Base-by-base conservation (phyloP, 2,888 invertebrate genomes). In the Gymnocheta viridis region DNA sequence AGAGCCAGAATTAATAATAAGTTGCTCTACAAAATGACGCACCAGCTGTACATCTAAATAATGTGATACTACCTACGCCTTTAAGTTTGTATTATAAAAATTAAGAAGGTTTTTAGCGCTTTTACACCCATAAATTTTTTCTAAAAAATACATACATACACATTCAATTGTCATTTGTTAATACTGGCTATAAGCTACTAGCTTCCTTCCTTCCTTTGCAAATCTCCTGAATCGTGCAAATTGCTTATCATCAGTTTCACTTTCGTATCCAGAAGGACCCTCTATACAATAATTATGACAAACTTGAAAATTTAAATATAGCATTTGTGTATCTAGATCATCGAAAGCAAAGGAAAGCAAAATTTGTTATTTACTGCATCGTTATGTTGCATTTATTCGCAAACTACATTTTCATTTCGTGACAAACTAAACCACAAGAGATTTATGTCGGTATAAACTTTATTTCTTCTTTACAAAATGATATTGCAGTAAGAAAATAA, bases 361-460 rank as follows among this genome's bases (percentile, higher is more conserved):
- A n/a, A n/a, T n/a, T 32, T 62, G 35, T 22, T 56, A 79, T 47
- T 56, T 67, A 73, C 27, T 73, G 24, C 41, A 56, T 54, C 29
- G 47, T 72, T 64, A 47, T 58, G 14, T 47, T 38, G 66, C 56
- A 58, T n/a, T 77, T 70, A 47, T 51, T 66, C 76, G n/a, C 51
- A 81, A 69, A 69, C 62, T 79, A 27, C 44, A 38, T 38, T 47
- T n/a, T 14, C 32, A 49, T 58, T 49, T 66, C 35, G 56, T 72
- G 66, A 70, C 32, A 85, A 73, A 62, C 44, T 38, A 58, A 74
- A 41, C 49, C 67, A 51, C 74, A 70, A 80, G 80, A 62, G 69
- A 73, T 76, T 80, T 58, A 47, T 70, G 69, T 70, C 44, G 27
- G 35, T 64, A 56, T 35, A 47, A 73, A 73, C 5, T 69, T 69